Evolutionary conservation across 2,113 vertebrate species (phyloP).

Genomic region (Suncus etruscus): DNA sequence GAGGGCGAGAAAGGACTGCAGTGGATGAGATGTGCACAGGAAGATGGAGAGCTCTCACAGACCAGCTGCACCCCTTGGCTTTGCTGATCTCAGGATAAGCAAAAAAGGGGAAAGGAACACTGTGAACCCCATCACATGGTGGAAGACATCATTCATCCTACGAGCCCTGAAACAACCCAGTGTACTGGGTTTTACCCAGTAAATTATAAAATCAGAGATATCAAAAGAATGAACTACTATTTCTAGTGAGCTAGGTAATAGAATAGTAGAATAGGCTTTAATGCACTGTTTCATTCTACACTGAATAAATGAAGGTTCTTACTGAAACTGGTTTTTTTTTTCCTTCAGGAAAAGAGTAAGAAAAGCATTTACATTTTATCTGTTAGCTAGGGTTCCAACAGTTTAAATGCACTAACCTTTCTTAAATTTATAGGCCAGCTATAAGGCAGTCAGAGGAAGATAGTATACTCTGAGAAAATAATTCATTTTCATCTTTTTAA

Average conservation of each 20-base stretch:
- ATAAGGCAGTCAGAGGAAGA: too few relatives aligned
- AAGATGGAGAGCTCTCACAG: conserved; percentile 16
- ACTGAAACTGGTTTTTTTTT: background rate
- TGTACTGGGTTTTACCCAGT: background rate
- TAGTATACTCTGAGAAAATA: too few relatives aligned
- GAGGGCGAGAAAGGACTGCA: conserved; percentile 62
- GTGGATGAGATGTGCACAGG: background rate
- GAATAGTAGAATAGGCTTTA: background rate
- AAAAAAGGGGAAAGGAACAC: background rate
- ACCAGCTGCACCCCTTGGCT: background rate
- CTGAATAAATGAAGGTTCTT: background rate
- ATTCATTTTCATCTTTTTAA: too few relatives aligned
- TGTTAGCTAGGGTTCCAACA: too few relatives aligned
- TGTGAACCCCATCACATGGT: background rate
- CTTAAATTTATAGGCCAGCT: too few relatives aligned
- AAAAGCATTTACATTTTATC: too few relatives aligned
- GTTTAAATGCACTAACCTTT: too few relatives aligned
- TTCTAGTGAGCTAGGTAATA: background rate
- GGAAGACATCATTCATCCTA: background rate
- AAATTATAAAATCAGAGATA: background rate
- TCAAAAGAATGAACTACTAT: background rate
- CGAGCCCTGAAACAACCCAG: background rate
- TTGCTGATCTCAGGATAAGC: conserved; percentile 18
- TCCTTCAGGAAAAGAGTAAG: too few relatives aligned
- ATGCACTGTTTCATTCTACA: background rate